phyloP scores from a whole-genome alignment of 1,140 invertebrate genomes.

The Bombus fervidus region DNA sequence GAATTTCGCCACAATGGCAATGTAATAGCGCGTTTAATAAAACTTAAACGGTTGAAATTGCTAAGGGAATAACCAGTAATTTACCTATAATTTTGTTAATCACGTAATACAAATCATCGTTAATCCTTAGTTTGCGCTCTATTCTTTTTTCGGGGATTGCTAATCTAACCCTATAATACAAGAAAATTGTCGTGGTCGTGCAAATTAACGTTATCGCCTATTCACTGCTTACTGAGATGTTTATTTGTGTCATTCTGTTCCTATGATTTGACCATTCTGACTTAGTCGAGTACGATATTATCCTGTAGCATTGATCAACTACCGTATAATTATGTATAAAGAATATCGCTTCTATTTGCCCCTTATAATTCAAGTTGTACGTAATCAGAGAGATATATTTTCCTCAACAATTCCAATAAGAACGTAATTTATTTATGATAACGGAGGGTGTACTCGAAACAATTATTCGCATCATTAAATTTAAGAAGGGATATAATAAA shows the following conservation, averaged over 20 bases:
- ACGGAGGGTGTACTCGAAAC: background rate
- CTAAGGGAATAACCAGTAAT: background rate
- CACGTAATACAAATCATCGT: constrained; percentile 6
- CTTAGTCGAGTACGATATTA: background rate
- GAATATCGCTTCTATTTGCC: background rate
- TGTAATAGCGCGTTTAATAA: background rate
- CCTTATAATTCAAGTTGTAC: background rate
- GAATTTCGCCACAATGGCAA: background rate
- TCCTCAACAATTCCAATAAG: background rate
- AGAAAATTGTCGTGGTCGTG: background rate
- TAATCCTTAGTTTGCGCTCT: background rate
- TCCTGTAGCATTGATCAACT: background rate
- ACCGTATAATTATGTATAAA: background rate
- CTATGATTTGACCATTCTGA: background rate
- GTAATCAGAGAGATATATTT: background rate
- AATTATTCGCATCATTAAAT: background rate
- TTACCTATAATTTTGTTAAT: background rate
- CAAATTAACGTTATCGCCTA: background rate
- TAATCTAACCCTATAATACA: too few relatives aligned
- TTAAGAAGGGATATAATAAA: background rate
- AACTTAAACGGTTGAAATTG: background rate
- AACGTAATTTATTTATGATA: background rate
- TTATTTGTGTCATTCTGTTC: background rate
- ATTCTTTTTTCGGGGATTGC: too few relatives aligned
- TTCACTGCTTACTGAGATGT: background rate